phyloP scores from a whole-genome alignment of 2,888 invertebrate species.

The Pardosa pseudoannulata region DNA sequence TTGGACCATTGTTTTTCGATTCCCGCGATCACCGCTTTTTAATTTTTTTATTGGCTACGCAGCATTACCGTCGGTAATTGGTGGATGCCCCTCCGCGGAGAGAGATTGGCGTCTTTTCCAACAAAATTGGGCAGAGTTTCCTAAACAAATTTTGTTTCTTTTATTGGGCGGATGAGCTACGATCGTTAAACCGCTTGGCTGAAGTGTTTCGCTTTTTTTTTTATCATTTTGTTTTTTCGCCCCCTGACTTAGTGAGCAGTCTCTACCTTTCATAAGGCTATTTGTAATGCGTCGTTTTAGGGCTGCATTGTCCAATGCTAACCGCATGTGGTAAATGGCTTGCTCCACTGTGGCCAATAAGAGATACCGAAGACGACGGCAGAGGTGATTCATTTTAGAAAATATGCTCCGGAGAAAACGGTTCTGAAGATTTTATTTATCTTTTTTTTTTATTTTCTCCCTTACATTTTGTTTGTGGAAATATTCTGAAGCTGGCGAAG shows the following conservation, averaged over 20 bases:
- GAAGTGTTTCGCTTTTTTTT: neutral
- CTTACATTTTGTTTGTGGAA: too few species aligned
- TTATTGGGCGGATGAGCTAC: conserved; percentile 16
- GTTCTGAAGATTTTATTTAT: neutral
- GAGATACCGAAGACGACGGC: neutral
- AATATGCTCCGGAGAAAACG: neutral
- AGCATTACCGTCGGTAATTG: conserved; percentile 31
- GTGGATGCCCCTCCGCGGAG: conserved; percentile 23
- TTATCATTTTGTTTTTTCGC: neutral
- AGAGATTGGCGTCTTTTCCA: conserved; percentile 31
- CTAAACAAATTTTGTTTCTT: conserved; percentile 41
- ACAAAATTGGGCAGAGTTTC: conserved; percentile 33
- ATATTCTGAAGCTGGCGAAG: too few species aligned
- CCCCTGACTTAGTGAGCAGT: conserved; percentile 3
- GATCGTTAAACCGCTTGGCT: conserved; percentile 14
- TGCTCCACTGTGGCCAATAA: conserved; percentile 12
- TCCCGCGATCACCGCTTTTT: conserved; percentile 20
- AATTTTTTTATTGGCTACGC: conserved; percentile 12
- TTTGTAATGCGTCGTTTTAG: conserved; percentile 9
- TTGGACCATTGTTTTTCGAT: conserved; percentile 50
- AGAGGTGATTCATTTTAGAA: conserved; percentile 1
- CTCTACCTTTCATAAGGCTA: neutral
- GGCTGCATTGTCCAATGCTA: neutral
- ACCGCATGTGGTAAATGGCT: conserved; percentile 14
- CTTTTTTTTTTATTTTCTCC: too few species aligned